phyloP scores from a whole-genome alignment of 2,888 invertebrate genomes.

The Lamellibrachia columna region DNA sequence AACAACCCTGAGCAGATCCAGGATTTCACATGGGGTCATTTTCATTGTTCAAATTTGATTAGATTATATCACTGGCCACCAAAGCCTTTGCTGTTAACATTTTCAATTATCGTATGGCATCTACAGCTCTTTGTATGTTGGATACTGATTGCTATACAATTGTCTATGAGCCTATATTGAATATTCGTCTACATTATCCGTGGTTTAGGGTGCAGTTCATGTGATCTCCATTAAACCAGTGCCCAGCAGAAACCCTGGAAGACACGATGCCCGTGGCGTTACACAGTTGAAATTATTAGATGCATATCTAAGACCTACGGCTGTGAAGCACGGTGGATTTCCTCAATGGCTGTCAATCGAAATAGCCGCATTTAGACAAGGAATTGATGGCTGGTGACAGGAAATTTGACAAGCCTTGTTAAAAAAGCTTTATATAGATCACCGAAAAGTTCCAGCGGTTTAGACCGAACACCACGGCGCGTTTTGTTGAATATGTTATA shows the following conservation, averaged over 20 bases:
- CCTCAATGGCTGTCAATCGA: not conserved
- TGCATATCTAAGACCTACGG: not conserved
- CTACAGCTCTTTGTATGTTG: not conserved
- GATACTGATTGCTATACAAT: not conserved
- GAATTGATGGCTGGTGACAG: not conserved
- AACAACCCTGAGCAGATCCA: not conserved
- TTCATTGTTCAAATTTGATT: not conserved
- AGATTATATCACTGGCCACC: not conserved
- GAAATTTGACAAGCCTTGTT: not conserved
- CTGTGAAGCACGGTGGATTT: not conserved
- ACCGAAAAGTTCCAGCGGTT: not conserved
- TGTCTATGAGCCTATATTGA: not conserved
- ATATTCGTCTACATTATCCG: not conserved
- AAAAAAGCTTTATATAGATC: not conserved
- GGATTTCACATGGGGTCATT: not conserved
- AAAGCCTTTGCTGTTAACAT: not conserved
- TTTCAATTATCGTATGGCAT: not conserved
- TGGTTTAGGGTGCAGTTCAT: not conserved
- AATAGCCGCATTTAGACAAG: not conserved
- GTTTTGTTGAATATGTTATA: no score
- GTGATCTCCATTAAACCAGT: not conserved
- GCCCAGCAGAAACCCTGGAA: not conserved
- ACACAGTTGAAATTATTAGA: not conserved
- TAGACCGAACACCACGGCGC: no score
- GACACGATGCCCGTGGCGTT: not conserved